Conservation (phyloP, 1,140 invertebrate genomes). For the Drosophila kikkawai region DNA sequence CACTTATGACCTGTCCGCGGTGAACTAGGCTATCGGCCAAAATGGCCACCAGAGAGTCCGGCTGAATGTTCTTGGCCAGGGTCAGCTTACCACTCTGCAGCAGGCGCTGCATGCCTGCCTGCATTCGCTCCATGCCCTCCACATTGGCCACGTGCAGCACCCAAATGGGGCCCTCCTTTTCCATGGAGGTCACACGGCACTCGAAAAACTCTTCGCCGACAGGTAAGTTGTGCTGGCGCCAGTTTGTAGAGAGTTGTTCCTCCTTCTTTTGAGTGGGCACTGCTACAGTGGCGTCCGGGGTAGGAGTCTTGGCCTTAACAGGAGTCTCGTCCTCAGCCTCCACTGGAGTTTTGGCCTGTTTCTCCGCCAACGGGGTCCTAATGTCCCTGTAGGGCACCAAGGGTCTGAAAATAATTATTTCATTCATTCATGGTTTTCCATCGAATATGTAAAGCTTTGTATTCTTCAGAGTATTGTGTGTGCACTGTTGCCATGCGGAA, state of each 20-base stretch:
- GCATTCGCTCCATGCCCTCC: constrained; percentile 33
- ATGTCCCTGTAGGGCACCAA: constrained; percentile 9
- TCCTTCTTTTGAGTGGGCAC: not conserved
- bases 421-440: not conserved
- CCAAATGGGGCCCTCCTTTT: constrained; percentile 52
- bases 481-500: not conserved
- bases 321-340: not conserved
- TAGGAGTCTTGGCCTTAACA: not conserved
- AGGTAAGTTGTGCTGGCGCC: constrained; percentile 33
- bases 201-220: constrained; percentile 39
- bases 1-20: constrained; percentile 21
- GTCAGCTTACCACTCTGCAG: constrained; percentile 6
- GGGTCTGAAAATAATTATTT: constrained; percentile 18
- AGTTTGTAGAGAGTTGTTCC: not conserved
- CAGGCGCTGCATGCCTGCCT: constrained; percentile 12
- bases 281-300: too few species aligned
- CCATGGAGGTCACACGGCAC: constrained; percentile 44
- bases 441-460: not conserved
- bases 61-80: constrained; percentile 4
- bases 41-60: constrained; percentile 34
- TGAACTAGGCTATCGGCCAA: constrained; percentile 3
- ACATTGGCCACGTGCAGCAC: constrained; percentile 25
- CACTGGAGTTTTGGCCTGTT: not conserved
- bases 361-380: not conserved
- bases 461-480: not conserved